phyloP scores from a whole-genome alignment of 2,113 vertebrate genomes.

The Charadrius vociferus region DNA sequence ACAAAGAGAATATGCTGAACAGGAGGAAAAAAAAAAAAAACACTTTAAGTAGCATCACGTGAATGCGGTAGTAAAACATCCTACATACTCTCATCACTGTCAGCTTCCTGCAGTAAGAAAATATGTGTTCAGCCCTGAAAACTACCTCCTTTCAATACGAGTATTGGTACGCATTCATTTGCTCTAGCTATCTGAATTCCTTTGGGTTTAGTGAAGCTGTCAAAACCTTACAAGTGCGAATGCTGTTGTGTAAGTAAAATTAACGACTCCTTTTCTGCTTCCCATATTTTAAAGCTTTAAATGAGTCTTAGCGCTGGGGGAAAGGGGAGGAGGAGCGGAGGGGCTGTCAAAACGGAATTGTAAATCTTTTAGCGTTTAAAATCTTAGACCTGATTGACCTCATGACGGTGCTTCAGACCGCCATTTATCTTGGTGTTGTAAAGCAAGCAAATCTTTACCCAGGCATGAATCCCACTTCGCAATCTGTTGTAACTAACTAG shows the following conservation, averaged over 20 bases:
- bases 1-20: conserved; percentile 52
- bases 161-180: not conserved
- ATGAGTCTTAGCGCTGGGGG: conserved; percentile 24
- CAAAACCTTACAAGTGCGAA: conserved; percentile 60
- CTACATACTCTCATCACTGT: conserved; percentile 3
- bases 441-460: conserved; percentile 30
- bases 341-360: conserved; percentile 41
- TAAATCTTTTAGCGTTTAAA: conserved; percentile 48
- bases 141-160: not conserved
- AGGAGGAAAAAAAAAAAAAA: not conserved
- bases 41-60: not conserved
- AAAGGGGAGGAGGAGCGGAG: not conserved
- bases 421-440: conserved; percentile 38
- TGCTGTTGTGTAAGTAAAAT: conserved; percentile 64
- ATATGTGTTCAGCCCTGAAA: conserved; percentile 20
- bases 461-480: conserved; percentile 8
- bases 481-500: conserved; percentile 41
- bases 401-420: not conserved
- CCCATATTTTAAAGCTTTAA: conserved; percentile 55
- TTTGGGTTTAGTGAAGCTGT: conserved; percentile 56
- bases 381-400: conserved; percentile 47
- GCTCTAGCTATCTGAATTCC: conserved; percentile 48
- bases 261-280: conserved; percentile 56
- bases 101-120: conserved; percentile 35
- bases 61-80: conserved; percentile 37